Base-by-base conservation (phyloP, 1,140 invertebrate genomes). In the Rhysida immarginata region DNA sequence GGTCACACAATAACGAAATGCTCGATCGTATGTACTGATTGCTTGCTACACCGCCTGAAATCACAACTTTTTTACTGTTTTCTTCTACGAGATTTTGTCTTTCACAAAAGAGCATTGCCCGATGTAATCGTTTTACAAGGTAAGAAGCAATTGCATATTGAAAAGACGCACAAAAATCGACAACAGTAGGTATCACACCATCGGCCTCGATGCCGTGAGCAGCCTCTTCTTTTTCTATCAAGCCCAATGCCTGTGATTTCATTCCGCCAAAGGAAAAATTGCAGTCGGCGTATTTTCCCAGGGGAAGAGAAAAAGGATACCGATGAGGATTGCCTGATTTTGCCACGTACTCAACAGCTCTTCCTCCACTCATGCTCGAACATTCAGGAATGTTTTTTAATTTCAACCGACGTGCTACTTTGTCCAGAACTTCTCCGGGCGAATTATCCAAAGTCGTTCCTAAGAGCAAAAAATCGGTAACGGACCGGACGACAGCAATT, bases 41-140 rank as follows among this genome's bases (percentile, higher is more conserved):
- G 65, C 87, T 87, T 2, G 94, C 95, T 13, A 96, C 94, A 51
- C 96, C 96, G 18, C 96, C 96, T 48, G 93, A 96, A 1, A 98
- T 55, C 45, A 64, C 61, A 45, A 64, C 59, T 54, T 57, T 48
- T 46, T 52, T 51, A 26, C 60, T 61, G 14, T 55, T 26, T 5
- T 55, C 54, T 25, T 57, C 59, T 42, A 64, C 58, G 5, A 64
- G 49, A 13, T 66, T 57, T 58, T 68, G 16, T 59, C 58, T 66
- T 48, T 81, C 71, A 64, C 81, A 75, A 74, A 79, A 95, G 60
- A 83, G 71, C 60, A 96, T 81, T 13, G 83, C 92, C 62, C 90
- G 77, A 65, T 91, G 82, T 2, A 88, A 75, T 66, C 87, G 77
- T 60, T 85, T 79, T 61, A 81, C 82, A 41, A 98, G 66, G 71